A percentile compares a stretch with the other conserved stretches of the same genome.
These are phyloP conservation scores for Lacerta bilineata DNA, from an alignment of 2,797 vertebrate genomes.

Conservation along the genomic window DNA sequence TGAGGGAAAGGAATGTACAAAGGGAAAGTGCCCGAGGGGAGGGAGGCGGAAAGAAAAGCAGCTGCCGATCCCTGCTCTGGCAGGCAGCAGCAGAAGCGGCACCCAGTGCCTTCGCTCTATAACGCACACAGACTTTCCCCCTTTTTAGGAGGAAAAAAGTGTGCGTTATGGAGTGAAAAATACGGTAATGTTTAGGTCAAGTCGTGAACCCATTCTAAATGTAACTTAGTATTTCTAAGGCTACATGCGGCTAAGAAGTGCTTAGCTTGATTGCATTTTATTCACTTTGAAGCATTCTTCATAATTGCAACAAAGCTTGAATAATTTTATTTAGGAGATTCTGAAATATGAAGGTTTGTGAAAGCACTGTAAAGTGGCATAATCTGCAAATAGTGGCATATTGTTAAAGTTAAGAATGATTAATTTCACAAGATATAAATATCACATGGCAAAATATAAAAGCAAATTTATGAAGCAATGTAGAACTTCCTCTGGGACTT, in stretches of 20 bases:
- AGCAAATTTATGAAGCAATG: slow-evolving; percentile 9
- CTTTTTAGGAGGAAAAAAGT: too few relatives aligned
- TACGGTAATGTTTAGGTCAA: not conserved
- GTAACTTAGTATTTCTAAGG: not conserved
- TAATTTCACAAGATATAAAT: not conserved
- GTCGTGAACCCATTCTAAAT: not conserved
- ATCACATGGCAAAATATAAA: not conserved
- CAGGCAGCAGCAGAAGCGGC: too few relatives aligned
- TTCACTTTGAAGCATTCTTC: not conserved
- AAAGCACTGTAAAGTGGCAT: not conserved
- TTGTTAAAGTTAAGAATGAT: not conserved
- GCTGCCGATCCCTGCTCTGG: too few relatives aligned
- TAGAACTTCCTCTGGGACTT: not conserved
- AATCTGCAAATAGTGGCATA: not conserved
- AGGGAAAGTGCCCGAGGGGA: too few relatives aligned
- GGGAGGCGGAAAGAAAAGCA: too few relatives aligned
- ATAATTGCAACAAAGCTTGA: not conserved
- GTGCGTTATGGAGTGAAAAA: too few relatives aligned
- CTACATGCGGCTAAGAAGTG: not conserved
- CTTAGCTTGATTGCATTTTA: not conserved
- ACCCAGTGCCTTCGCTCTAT: too few relatives aligned
- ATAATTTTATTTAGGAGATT: not conserved
- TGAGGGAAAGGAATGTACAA: too few relatives aligned
- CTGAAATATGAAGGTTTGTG: slow-evolving; percentile 3
- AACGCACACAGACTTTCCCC: too few relatives aligned